Evolutionary conservation across 2,797 vertebrate species (phyloP), one percentile per base, ranked within the genome.

Genomic region (Fistularia commersonii): DNA sequence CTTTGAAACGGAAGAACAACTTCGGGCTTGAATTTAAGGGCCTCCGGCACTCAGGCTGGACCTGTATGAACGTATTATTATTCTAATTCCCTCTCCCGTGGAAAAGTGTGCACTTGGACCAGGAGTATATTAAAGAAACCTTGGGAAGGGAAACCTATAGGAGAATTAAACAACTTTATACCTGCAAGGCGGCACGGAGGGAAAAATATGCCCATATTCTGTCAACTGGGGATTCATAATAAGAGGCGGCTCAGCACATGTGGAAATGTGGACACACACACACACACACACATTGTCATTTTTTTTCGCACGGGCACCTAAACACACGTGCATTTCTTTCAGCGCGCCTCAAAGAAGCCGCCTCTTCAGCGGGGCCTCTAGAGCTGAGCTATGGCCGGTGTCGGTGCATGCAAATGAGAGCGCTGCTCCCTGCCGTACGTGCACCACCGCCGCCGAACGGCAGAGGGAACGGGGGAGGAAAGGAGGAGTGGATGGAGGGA

Each of bases 351-450:
- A 88, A 89, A 89, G 78, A 81, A n/a, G 53, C 61, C 72, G 64
- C 87, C 85, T 90, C 88, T 89, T 87, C 76, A 81, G 79, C n/a
- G n/a, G n/a, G 74, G 80, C 77, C 74, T 80, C 84, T 85, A 80
- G 83, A 82, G 83, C 84, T 57, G 79, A 81, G 85, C n/a, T n/a
- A 74, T 74, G 58, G 76, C 78, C 82, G 15, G 62, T 84, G 82
- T 84, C 72, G 56, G 51, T 79, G 89, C 88, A 91, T 91, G 87
- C 87, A 89, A 89, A 91, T 87, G 13, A 81, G 76, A 51, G 41
- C 42, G 14, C 33, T 38, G 37, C 55, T 37, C 55, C 36, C 35
- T 49, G 23, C 52, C 73, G 41, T 49, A 43, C 45, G 43, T 23
- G 52, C 45, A 35, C 48, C 33, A 38, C 49, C 36, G 45, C 35